Percentiles rank a stretch among this genome's conserved stretches.
Evolutionary conservation across 2,113 vertebrate species (phyloP).

Genomic region (Calidris pygmaea): DNA sequence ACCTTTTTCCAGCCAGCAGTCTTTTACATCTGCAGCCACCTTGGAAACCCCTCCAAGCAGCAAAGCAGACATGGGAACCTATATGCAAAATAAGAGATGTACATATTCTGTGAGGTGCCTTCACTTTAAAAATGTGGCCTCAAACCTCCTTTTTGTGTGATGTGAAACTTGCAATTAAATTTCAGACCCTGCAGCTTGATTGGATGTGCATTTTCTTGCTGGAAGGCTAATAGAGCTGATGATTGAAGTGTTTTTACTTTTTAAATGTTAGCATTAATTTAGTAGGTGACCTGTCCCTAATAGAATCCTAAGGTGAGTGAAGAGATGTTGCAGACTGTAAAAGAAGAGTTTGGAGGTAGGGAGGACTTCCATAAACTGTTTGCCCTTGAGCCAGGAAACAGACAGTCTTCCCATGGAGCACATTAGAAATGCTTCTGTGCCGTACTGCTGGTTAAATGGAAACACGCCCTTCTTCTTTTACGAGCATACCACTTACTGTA

Average conservation of each 20-base stretch:
- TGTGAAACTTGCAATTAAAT: constrained; percentile 11
- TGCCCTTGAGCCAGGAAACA: constrained; percentile 39
- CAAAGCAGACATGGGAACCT: neutral
- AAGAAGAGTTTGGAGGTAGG: neutral
- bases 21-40: neutral
- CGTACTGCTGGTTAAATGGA: neutral
- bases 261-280: neutral
- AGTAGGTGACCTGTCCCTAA: neutral
- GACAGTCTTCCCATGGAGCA: neutral
- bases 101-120: neutral
- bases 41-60: neutral
- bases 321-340: neutral
- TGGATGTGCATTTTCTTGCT: constrained; percentile 42
- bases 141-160: constrained; percentile 48
- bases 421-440: neutral
- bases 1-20: neutral
- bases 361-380: neutral
- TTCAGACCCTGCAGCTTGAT: constrained; percentile 51
- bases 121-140: constrained; percentile 48
- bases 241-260: constrained; percentile 29
- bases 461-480: constrained; percentile 22
- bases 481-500: neutral
- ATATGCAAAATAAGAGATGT: neutral
- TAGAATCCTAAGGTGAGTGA: neutral
- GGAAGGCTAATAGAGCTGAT: constrained; percentile 18